Evolutionary conservation across 1,140 invertebrate genomes (phyloP), one percentile per base, ranked within the genome.

Genomic region (Drosophila littoralis): DNA sequence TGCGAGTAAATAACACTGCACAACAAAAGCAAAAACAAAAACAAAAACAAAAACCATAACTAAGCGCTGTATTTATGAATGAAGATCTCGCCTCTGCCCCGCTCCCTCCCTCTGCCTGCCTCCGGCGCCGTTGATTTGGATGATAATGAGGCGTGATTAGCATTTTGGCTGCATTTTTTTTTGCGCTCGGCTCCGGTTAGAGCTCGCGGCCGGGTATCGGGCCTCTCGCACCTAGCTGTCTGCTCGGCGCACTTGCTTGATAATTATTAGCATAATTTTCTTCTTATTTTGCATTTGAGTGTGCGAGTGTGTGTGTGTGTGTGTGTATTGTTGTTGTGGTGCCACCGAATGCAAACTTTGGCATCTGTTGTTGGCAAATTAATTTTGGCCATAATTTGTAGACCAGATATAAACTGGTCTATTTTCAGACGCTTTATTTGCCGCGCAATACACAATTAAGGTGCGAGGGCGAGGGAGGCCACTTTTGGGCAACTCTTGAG

Each of bases 121-220:
- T 50, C 51, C 48, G 66, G 46, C 75, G 77, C 79, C 77, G 79
- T 79, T 90, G 82, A 82, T 86, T 86, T 88, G 66, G 86, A 76
- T 90, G 86, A 90, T 90, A 90, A 90, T 90, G 86, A 90, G 86
- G 86, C 74, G 51, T 66, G 88, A 90, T 90, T 90, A 90, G 88
- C 86, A 90, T 90, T 90, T 91, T 64, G 77, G 66, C 75, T 89
- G 84, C 84, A 89, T 75, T 88, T 61, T 36, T 57, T 69, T 46
- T 60, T 50, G 35, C 15, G 46, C 13, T 48, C 61, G 22, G 42
- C 59, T 55, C 28, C 59, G 50, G 59, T 45, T 69, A 33, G 8
- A 54, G 35, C 57, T 55, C 51, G 22, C 51, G n/a, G 63, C 1
- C 35, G 13, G 42, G 12, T 17, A 22, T 28, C 45, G 22, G 6